Evolutionary conservation across 2,113 vertebrate genomes (phyloP).

Genomic region (Eurystomus gularis): DNA sequence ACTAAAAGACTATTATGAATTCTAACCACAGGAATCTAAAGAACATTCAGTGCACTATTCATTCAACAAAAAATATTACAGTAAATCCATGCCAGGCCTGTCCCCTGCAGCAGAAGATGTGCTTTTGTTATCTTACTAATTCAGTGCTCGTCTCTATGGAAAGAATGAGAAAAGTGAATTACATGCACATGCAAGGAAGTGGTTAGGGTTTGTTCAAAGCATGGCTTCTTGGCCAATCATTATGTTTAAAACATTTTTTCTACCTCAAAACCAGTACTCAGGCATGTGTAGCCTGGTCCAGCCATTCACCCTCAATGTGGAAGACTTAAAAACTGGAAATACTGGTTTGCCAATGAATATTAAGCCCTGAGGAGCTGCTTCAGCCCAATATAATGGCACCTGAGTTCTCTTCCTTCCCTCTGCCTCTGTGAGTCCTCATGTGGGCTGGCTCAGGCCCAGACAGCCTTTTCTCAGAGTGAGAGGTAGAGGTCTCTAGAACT

Average conservation of each 20-base stretch:
- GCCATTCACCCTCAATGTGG: background rate
- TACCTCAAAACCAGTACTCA: background rate
- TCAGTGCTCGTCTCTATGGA: background rate
- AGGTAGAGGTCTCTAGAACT: background rate
- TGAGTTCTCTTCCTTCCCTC: background rate
- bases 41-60: background rate
- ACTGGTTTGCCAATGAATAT: background rate
- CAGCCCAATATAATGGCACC: background rate
- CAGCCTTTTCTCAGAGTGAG: background rate
- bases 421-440: background rate
- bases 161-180: background rate
- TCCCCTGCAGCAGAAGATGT: background rate
- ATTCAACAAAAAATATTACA: background rate
- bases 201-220: background rate
- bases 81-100: background rate
- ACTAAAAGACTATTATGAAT: background rate
- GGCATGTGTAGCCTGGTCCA: fast-evolving
- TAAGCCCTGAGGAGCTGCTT: background rate
- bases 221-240: background rate
- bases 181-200: background rate
- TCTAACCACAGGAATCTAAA: background rate
- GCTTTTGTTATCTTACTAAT: background rate
- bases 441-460: background rate
- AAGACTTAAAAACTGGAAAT: background rate
- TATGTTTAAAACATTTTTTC: background rate